Conservation (phyloP, 2,113 vertebrate species). For the Zapornia atra region DNA sequence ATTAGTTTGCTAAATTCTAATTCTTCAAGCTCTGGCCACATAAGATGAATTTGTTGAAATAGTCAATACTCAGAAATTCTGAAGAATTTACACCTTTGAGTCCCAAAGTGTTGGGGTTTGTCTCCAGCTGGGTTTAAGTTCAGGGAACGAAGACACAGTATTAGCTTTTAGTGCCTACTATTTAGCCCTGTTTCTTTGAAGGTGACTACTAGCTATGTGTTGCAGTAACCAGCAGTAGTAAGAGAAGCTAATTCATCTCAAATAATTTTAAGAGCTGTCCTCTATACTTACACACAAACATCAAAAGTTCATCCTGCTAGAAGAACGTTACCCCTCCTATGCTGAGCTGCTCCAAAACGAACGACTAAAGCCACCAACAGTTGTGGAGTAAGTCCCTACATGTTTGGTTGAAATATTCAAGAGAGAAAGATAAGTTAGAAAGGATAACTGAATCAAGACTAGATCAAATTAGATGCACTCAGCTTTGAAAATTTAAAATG, state of each 20-base stretch:
- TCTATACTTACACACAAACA: background rate
- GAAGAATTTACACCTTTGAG: background rate
- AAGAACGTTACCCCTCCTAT: background rate
- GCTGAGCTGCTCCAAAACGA: background rate
- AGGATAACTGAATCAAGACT: background rate
- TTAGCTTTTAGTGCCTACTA: background rate
- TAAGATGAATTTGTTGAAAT: background rate
- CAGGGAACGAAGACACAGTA: background rate
- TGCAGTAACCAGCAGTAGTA: background rate
- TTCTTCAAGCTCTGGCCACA: background rate
- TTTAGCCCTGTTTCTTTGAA: background rate
- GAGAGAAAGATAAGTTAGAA: background rate
- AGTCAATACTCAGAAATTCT: background rate
- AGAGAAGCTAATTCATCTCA: background rate
- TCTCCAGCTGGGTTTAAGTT: background rate
- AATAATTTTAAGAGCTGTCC: background rate
- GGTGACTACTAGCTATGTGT: background rate
- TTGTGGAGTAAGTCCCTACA: background rate
- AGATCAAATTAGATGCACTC: background rate
- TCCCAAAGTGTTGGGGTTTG: background rate
- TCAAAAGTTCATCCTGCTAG: background rate
- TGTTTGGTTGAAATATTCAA: background rate
- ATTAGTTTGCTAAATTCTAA: background rate
- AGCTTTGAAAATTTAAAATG: background rate
- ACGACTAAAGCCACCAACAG: background rate